Evolutionary conservation across 2,797 vertebrate genomes (phyloP).

Genomic region (Parauchenoglanis ngamensis): DNA sequence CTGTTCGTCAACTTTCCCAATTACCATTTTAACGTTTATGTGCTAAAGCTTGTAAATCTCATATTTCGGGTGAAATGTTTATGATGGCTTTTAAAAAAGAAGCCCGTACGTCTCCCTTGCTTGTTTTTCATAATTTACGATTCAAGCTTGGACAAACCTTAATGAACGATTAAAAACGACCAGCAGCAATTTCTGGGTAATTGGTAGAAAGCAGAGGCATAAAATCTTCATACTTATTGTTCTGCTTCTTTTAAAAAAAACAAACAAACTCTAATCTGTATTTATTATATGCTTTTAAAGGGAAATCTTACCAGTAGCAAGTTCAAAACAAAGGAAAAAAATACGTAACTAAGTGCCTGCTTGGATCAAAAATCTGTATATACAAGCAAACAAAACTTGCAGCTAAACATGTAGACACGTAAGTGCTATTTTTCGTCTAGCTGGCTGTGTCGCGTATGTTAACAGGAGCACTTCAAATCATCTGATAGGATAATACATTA

Average conservation of each 20-base stretch:
- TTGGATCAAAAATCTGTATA: background rate
- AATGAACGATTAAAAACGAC: background rate
- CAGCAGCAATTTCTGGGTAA: background rate
- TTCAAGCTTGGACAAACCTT: background rate
- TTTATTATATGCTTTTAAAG: too few relatives aligned
- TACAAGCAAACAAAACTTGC: too few relatives aligned
- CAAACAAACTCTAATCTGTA: too few relatives aligned
- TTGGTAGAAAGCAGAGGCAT: background rate
- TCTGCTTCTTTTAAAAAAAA: background rate
- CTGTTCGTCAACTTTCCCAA: background rate
- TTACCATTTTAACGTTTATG: background rate
- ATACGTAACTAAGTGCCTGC: too few relatives aligned
- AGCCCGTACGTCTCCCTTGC: background rate
- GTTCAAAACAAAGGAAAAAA: too few relatives aligned
- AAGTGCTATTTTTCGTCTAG: background rate
- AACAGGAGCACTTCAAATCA: background rate
- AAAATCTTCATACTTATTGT: too few relatives aligned
- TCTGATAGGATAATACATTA: constrained; percentile 11
- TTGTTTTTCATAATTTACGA: background rate
- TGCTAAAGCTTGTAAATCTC: background rate
- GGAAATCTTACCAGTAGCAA: too few relatives aligned
- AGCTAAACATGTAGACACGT: background rate
- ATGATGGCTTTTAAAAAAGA: background rate
- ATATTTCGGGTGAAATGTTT: background rate
- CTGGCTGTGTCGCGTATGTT: background rate